Evolutionary conservation across 2,888 invertebrate genomes (phyloP).

Genomic region (Unio delphinus): DNA sequence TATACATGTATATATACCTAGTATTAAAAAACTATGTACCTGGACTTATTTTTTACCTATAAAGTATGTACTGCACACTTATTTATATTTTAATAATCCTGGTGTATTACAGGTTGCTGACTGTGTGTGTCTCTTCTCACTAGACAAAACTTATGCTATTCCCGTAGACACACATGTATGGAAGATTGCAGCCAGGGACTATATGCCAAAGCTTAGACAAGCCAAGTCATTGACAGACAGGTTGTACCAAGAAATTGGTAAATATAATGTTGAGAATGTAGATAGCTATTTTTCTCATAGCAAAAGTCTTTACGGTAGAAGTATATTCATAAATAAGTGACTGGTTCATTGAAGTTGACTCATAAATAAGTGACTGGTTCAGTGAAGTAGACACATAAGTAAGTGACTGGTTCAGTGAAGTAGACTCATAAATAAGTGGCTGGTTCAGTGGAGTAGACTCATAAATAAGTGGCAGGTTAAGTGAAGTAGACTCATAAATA

Average conservation of each 20-base stretch:
- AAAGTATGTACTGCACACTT: no score
- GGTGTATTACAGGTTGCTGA: slow-evolving; percentile 85
- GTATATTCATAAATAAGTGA: background rate
- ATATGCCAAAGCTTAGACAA: slow-evolving; percentile 82
- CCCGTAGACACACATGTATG: slow-evolving; percentile 98
- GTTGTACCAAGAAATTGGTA: slow-evolving; percentile 88
- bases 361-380: no score
- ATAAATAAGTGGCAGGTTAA: background rate
- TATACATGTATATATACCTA: background rate
- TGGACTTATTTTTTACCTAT: background rate
- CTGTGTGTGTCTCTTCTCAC: slow-evolving; percentile 96
- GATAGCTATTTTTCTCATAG: no score
- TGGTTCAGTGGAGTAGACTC: no score
- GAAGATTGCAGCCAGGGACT: slow-evolving; percentile 87
- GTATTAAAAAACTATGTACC: background rate
- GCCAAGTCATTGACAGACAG: slow-evolving; percentile 86
- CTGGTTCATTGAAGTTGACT: no score
- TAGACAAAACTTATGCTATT: slow-evolving; percentile 88
- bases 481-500: background rate
- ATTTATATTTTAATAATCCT: no score
- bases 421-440: no score
- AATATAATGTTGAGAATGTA: background rate
- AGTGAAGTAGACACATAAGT: no score
- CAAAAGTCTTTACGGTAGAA: no score
- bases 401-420: no score